Base-by-base conservation (phyloP, 1,140 invertebrate species). In the Drosophila quadrilineata region DNA sequence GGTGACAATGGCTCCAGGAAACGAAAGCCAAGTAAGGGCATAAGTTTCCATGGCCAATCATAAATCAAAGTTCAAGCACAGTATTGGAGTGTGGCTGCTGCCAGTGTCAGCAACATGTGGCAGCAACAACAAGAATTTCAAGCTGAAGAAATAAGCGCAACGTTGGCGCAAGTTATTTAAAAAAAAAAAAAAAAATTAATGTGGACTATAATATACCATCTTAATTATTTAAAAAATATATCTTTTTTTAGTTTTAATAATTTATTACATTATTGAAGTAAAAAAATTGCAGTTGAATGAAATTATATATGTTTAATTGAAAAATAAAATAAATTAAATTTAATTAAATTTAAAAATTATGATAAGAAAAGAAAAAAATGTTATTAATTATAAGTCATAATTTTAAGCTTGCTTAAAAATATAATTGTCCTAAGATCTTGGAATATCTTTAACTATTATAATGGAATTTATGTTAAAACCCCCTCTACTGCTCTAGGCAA, bases 81-180 rank as follows among this genome's bases (percentile, higher is more conserved):
- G 57, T 19, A 9, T n/a, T 9, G 17, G 41, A 19, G 6, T 9
- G 26, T 49, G 24, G 65, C 66, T 71, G 74, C 79, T 85, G 77
- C 70, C 85, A 86, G 66, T 85, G 79, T 84, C 79, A 74, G 79
- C 79, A 84, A 85, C 79, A 84, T 84, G 79, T 84, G 79, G 74
- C 79, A 48, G 63, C 28, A 16, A 24, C 58, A 56, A 58, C 68
- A 80, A 76, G 79, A 74, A 63, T 63, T 16, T n/a, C n/a, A 45
- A 76, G 48, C 57, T 29, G 45, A 35, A 60, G 64, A 29, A 58
- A 69, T 41, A 50, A 41, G 62, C 46, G 43, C 70, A 54, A 36
- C 59, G 53, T 54, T 28, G 67, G n/a, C n/a, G n/a, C n/a, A n/a
- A n/a, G n/a, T n/a, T 49, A 67, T 72, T 71, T 62, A 63, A 57